These are phyloP conservation scores for Euproctis similis DNA, from an alignment of 2,888 invertebrate genomes.

Conservation along the genomic window DNA sequence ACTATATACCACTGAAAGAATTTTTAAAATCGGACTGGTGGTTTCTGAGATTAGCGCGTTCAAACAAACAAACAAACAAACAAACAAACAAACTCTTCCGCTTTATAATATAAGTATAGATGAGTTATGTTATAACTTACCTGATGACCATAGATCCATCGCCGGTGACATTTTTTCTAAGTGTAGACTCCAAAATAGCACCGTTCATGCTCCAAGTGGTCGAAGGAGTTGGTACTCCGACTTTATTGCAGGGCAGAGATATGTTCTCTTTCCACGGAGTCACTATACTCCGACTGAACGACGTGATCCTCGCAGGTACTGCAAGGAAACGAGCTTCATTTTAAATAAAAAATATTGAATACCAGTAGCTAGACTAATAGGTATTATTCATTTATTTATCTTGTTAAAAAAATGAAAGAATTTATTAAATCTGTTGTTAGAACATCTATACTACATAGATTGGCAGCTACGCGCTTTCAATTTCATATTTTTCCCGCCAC, in stretches of 20 bases:
- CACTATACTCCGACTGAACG: conserved; percentile 86
- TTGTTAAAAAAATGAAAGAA: no score
- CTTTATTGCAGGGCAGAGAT: conserved; percentile 87
- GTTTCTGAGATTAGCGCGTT: no score
- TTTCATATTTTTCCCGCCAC: no score
- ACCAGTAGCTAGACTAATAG: conserved; percentile 14
- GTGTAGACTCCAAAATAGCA: conserved; percentile 81
- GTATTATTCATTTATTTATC: no score
- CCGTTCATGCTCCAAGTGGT: conserved; percentile 88
- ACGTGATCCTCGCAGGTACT: conserved; percentile 92
- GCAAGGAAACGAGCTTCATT: conserved; percentile 35
- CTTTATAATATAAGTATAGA: no score
- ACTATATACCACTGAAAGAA: no score
- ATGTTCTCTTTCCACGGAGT: conserved; percentile 93
- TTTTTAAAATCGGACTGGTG: no score
- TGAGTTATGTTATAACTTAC: conserved; percentile 62
- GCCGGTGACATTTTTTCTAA: conserved; percentile 78
- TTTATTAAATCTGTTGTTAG: no score
- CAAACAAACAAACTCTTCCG: no score
- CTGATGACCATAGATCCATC: conserved; percentile 86
- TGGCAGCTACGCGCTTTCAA: no score
- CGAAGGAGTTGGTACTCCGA: conserved; percentile 86
- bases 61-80: no score
- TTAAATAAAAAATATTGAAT: conserved; percentile 24
- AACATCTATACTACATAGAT: no score